Conservation (phyloP, 2,113 vertebrate species). For the Nerophis lumbriciformis region DNA sequence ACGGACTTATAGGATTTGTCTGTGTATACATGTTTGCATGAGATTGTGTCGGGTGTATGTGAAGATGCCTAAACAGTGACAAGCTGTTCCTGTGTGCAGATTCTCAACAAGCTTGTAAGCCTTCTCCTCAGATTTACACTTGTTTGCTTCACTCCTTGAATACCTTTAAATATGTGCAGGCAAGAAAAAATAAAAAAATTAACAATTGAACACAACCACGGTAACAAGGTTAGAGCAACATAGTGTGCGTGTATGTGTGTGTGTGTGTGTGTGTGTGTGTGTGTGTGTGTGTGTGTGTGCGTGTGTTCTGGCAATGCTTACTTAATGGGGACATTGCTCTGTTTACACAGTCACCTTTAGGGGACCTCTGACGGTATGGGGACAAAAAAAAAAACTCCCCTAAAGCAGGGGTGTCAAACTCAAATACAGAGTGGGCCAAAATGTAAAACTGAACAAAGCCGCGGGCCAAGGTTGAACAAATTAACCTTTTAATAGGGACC, state of each 20-base stretch:
- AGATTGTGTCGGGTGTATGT: constrained; percentile 31
- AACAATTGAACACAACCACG: constrained; percentile 1
- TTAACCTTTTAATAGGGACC: too few relatives aligned
- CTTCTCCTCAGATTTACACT: constrained; percentile 27
- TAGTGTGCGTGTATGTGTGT: neutral
- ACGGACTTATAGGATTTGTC: constrained; percentile 56
- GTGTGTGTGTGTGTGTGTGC: too few relatives aligned
- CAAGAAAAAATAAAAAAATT: neutral
- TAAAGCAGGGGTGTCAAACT: too few relatives aligned
- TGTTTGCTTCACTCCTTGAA: constrained; percentile 21
- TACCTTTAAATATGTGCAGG: constrained; percentile 13
- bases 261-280: constrained; percentile 7
- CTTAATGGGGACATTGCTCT: too few relatives aligned
- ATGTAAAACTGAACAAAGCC: too few relatives aligned
- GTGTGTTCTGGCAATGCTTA: too few relatives aligned
- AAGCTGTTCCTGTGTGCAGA: constrained; percentile 41
- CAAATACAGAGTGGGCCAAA: too few relatives aligned
- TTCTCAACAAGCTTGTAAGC: constrained; percentile 32
- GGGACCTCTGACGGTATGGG: too few relatives aligned
- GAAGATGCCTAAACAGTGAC: constrained; percentile 51
- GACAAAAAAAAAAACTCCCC: too few relatives aligned
- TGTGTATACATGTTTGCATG: constrained; percentile 54
- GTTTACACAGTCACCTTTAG: too few relatives aligned
- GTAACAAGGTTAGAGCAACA: constrained; percentile 2
- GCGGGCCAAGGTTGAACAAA: too few relatives aligned